Evolutionary conservation across 2,888 invertebrate species (phyloP), one percentile per base, ranked within the genome.

Genomic region (Oligia fasciuncula): DNA sequence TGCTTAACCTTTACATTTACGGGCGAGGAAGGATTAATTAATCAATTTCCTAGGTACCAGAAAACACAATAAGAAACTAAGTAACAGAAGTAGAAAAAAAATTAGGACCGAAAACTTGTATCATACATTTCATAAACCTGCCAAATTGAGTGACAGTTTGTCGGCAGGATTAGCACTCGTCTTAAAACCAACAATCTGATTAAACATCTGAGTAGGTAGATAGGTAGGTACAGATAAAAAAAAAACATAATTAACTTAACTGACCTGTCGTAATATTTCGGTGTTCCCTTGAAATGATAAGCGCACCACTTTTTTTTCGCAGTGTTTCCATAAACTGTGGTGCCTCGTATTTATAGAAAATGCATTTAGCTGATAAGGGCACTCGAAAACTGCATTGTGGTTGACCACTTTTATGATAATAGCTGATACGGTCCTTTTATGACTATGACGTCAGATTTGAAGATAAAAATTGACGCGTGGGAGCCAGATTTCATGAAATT

Each of bases 341-440:
- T 14, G 35, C 23, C 51, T 51, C 35, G 4, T 85, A 80, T 85
- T 80, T 80, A 82, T 82, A 82, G 65, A 40, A 80, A 73, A 85
- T 80, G 80, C 72, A 69, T 57, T 46, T 40, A 17, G 14, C 11
- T 57, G 81, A 71, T 68, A 80, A 51, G 57, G 29, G 6, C 51
- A 51, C 72, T 51, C 5, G n/a, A 51, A 69, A 80, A 65, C 13
- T 73, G 81, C 85, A 82, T 73, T 80, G 85, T 65, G 85, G 82
- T 82, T 85, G 23, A 73, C 81, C 82, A 81, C 19, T 40, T 68
- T 46, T 23, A 54, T 46, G 71, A 80, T 79, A 71, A 60, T 19
- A 11, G 51, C 4, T 67, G 73, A 79, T 82, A 80, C 60, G 13
- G 60, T 54, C 17, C 13, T 77, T 57, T 29, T 46, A 43, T 76